Evolutionary conservation across 2,797 vertebrate genomes (phyloP), one percentile per base, ranked within the genome.

Genomic region (Rhynchonycteris naso): DNA sequence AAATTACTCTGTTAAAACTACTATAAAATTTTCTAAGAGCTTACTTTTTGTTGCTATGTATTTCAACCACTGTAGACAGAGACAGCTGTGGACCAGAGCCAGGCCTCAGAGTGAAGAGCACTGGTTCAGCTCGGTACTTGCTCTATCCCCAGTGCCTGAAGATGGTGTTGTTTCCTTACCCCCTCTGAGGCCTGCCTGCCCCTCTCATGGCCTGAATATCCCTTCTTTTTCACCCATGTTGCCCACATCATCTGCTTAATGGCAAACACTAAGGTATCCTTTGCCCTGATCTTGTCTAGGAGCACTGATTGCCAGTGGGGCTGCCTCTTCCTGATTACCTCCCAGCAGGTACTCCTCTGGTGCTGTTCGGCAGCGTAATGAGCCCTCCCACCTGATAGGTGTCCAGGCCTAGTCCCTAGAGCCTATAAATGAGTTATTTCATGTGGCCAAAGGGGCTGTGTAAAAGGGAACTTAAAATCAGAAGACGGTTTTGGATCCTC

Each of bases 1-100:
- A 96, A 88, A 59, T 94, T 59, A 91, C 58, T 71, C 75, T 71
- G 56, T 71, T 33, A 86, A 88, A 88, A 69, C 54, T 61, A 47
- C 65, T 35, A 14, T 35, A 58, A 81, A 66, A 74, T 38, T 69
- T 85, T 68, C n/a, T 54, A 18, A 86, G 91, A 63, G 7, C 74
- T 81, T 74, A 21, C 12, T 75, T 93, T 66, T 0, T 0, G n/a
- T 69, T 66, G 90, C 33, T 83, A 15, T 94, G 11, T 56, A 81
- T 30, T 61, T 76, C 43, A 54, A 71, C 63, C 14, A 78, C 12
- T 14, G 1, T 24, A 65, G 22, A 82, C 2, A 22, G 21, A 43
- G 50, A 65, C 16, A 38, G 26, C 61, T 1, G 1, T 19, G 58
- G 15, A 19, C 7, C 15, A 71, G 26, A 22, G 1, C 5, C 38